Conservation (phyloP, 1,140 invertebrate species). For the Dendroctonus valens region DNA sequence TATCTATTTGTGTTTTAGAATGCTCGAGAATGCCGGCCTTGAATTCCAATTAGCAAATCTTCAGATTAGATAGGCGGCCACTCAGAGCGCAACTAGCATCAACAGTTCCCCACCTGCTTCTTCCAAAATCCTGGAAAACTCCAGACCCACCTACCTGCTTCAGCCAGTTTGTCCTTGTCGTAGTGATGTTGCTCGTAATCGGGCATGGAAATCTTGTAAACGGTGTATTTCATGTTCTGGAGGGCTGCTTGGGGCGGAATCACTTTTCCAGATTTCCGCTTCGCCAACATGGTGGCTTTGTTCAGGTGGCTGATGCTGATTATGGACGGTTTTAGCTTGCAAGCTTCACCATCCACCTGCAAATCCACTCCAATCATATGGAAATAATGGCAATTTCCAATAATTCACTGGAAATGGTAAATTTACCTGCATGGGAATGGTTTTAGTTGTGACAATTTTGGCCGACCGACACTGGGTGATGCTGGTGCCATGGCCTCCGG, state of each 20-base stretch:
- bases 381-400: neutral
- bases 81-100: no score
- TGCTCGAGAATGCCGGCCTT: no score
- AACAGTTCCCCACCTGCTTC: neutral
- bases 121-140: neutral
- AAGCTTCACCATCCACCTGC: constrained; percentile 90
- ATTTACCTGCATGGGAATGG: constrained; percentile 80
- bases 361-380: neutral
- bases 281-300: constrained; percentile 86
- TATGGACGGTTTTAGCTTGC: constrained; percentile 85
- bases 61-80: no score
- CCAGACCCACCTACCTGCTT: constrained; percentile 55
- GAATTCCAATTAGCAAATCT: no score
- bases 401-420: neutral
- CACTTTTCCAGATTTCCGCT: constrained; percentile 68
- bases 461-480: constrained; percentile 92
- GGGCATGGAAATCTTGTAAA: constrained; percentile 83
- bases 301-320: constrained; percentile 84
- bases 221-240: constrained; percentile 76
- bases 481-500: constrained; percentile 93
- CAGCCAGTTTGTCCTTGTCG: constrained; percentile 83
- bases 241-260: constrained; percentile 59
- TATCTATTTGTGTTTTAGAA: no score
- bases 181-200: constrained; percentile 93
- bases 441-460: constrained; percentile 83